phyloP scores from a whole-genome alignment of 2,888 invertebrate genomes.

The Oscheius sp. region DNA sequence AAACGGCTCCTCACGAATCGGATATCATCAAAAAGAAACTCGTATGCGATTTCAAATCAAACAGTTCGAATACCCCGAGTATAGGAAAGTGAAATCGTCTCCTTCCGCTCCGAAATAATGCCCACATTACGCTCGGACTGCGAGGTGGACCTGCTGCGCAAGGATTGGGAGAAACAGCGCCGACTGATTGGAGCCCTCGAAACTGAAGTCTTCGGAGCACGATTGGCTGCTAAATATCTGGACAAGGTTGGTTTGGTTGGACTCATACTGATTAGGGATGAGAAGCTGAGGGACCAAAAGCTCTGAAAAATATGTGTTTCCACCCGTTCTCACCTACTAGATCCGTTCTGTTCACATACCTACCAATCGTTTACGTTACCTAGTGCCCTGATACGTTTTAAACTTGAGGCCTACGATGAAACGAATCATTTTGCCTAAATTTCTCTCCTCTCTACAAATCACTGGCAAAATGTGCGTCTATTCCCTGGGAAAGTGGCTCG shows the following conservation, averaged over 20 bases:
- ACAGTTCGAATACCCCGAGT: conserved; percentile 11
- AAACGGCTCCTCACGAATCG: conserved; percentile 75
- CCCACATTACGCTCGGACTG: conserved; percentile 64
- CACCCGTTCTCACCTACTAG: no score
- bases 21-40: conserved; percentile 77
- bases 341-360: no score
- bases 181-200: conserved; percentile 80
- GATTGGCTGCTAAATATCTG: conserved; percentile 86
- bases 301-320: no score
- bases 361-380: no score
- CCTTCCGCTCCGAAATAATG: conserved; percentile 65
- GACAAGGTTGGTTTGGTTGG: conserved; percentile 78
- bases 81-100: conserved; percentile 76
- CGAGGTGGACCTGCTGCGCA: conserved; percentile 60
- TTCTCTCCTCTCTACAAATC: neutral
- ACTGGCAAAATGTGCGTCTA: no score
- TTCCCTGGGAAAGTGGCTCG: no score
- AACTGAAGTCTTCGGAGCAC: conserved; percentile 86
- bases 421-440: neutral
- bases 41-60: conserved; percentile 58
- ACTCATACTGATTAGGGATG: no score
- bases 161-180: conserved; percentile 58
- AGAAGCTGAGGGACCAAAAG: no score
- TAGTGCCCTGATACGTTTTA: no score
- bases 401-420: no score